Conservation (phyloP, 2,113 vertebrate species). For the Cromileptes altivelis region DNA sequence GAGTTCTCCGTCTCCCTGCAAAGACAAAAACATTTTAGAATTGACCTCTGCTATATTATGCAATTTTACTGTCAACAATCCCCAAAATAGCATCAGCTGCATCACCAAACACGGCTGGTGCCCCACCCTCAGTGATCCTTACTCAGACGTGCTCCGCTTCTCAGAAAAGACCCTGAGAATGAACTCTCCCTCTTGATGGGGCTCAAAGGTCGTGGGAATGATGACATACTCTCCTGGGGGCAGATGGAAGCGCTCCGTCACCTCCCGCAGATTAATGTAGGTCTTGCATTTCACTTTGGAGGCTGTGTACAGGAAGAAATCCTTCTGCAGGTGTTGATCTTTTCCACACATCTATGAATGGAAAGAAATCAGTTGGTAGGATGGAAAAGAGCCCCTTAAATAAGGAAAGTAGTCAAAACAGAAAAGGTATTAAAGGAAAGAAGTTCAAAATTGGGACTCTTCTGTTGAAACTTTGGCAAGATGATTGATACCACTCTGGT, state of each 20-base stretch:
- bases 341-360: slow-evolving; percentile 89
- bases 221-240: slow-evolving; percentile 95
- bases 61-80: slow-evolving; percentile 10
- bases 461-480: neutral
- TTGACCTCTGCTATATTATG: neutral
- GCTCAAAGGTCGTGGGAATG: slow-evolving; percentile 93
- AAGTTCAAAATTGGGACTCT: neutral
- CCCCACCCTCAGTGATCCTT: slow-evolving; percentile 75
- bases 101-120: neutral
- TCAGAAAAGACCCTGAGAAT: slow-evolving; percentile 98
- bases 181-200: slow-evolving; percentile 95
- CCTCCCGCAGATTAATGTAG: slow-evolving; percentile 96
- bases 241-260: slow-evolving; percentile 93
- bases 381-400: neutral
- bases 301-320: slow-evolving; percentile 96
- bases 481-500: neutral
- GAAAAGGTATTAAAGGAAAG: neutral
- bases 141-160: slow-evolving; percentile 95
- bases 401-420: neutral
- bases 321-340: slow-evolving; percentile 93
- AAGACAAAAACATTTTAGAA: slow-evolving; percentile 35
- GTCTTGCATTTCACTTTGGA: slow-evolving; percentile 93
- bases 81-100: slow-evolving; percentile 6
- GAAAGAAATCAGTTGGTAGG: neutral
- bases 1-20: slow-evolving; percentile 88